Conservation (phyloP, 1,140 invertebrate genomes). For the Drosophila grimshawi region DNA sequence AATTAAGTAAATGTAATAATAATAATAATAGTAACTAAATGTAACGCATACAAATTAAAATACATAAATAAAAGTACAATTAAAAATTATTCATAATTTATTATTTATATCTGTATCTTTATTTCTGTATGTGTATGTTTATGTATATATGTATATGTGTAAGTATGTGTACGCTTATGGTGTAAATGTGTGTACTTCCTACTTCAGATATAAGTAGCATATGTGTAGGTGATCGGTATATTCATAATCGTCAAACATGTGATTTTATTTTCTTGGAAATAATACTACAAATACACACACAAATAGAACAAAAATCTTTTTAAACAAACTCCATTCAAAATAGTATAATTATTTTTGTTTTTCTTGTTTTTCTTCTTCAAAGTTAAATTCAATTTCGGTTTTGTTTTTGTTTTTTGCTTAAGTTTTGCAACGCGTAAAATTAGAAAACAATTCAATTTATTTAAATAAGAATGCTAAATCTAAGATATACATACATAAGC, state of each 20-base stretch:
- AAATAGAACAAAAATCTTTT: conserved; percentile 28
- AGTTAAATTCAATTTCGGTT: conserved; percentile 33
- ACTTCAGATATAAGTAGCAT: background rate
- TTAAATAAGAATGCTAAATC: conserved; percentile 64
- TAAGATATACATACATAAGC: conserved; percentile 51
- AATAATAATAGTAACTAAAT: conserved; percentile 76
- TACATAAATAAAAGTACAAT: conserved; percentile 77
- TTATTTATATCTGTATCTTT: conserved; percentile 61
- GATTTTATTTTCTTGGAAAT: conserved; percentile 67
- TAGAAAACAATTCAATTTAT: conserved; percentile 82
- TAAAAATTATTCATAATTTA: conserved; percentile 75
- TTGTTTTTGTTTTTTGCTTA: conserved; percentile 56
- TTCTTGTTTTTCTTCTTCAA: conserved; percentile 10
- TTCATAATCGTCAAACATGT: conserved; percentile 50
- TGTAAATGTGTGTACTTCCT: conserved; percentile 11
- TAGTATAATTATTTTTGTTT: background rate
- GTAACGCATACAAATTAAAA: conserved; percentile 79
- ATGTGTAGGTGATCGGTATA: conserved; percentile 14
- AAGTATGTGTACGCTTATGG: conserved; percentile 34
- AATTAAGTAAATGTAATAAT: conserved; percentile 80
- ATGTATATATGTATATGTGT: conserved; percentile 40
- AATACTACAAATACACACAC: conserved; percentile 77
- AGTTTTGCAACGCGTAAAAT: conserved; percentile 74
- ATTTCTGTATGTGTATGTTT: conserved; percentile 51
- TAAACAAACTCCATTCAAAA: conserved; percentile 57